Conservation (phyloP, 2,797 vertebrate species). For the Bovichtus variegatus region DNA sequence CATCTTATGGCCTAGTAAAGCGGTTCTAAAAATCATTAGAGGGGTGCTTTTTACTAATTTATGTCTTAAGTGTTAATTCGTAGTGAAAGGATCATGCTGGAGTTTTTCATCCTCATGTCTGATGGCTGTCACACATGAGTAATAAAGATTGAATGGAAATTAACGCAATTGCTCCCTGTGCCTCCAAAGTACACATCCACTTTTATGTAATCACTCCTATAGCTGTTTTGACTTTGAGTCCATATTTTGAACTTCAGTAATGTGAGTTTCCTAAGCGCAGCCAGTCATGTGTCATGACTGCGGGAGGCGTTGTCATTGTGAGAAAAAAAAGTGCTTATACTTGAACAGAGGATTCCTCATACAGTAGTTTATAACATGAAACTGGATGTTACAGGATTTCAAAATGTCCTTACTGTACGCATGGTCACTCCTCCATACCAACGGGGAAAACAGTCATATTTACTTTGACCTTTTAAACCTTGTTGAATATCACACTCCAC, state of each 20-base stretch:
- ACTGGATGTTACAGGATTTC: conserved; percentile 26
- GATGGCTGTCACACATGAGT: conserved; percentile 32
- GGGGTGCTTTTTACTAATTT: conserved; percentile 70
- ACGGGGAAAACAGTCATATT: neutral
- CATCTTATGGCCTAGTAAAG: conserved; percentile 60
- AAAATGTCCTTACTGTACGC: conserved; percentile 1
- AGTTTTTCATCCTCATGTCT: conserved; percentile 46
- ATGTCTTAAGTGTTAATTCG: conserved; percentile 75
- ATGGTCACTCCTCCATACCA: conserved; percentile 14
- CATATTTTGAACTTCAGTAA: neutral
- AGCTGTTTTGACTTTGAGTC: neutral
- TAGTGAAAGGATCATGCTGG: conserved; percentile 71
- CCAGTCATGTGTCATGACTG: conserved; percentile 24
- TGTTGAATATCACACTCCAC: neutral
- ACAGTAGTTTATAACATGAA: neutral
- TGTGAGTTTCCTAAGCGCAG: conserved; percentile 12
- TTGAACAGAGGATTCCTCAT: conserved; percentile 5
- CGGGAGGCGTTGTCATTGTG: neutral
- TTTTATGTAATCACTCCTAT: neutral
- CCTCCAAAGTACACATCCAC: conserved; percentile 13
- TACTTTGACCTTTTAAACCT: conserved; percentile 2
- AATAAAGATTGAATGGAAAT: conserved; percentile 47
- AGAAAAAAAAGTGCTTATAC: neutral
- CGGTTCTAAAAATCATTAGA: conserved; percentile 57
- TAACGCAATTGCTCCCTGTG: conserved; percentile 16